Conservation (phyloP, 2,888 invertebrate species). For the Orthonychiurus folsomi region DNA sequence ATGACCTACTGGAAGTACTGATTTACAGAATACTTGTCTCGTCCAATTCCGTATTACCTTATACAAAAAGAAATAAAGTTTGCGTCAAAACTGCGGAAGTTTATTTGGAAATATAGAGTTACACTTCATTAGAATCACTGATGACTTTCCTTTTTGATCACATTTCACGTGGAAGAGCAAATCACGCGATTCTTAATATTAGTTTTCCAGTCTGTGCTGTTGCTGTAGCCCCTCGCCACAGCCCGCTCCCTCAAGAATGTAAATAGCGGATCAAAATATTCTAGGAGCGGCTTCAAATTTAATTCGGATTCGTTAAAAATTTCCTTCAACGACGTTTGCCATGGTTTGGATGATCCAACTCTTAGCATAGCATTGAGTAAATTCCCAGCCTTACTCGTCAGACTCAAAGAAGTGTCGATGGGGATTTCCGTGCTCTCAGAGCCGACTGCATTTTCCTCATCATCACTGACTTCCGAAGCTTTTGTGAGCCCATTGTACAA, state of each 20-base stretch:
- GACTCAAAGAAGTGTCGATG: not conserved
- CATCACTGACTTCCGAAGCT: not conserved
- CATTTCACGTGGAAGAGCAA: no score
- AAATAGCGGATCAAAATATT: constrained; percentile 6
- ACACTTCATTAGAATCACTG: no score
- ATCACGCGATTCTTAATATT: no score
- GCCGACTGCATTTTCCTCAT: not conserved
- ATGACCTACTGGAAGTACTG: constrained; percentile 52
- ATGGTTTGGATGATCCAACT: not conserved
- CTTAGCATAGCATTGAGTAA: not conserved
- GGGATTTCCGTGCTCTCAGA: not conserved
- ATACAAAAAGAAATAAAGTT: no score
- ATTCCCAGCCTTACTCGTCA: not conserved
- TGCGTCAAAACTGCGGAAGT: no score
- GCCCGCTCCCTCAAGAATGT: constrained; percentile 6
- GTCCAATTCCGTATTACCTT: no score
- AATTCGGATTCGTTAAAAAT: not conserved
- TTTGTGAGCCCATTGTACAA: not conserved
- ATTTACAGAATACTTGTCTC: no score
- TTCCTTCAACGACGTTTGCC: not conserved
- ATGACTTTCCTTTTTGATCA: no score
- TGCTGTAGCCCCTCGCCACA: not conserved
- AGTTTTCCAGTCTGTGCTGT: no score
- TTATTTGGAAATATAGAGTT: no score
- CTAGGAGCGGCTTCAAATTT: not conserved